These are phyloP conservation scores for Anolis apletophallus DNA, from an alignment of 2,797 vertebrate species.

Conservation along the genomic window DNA sequence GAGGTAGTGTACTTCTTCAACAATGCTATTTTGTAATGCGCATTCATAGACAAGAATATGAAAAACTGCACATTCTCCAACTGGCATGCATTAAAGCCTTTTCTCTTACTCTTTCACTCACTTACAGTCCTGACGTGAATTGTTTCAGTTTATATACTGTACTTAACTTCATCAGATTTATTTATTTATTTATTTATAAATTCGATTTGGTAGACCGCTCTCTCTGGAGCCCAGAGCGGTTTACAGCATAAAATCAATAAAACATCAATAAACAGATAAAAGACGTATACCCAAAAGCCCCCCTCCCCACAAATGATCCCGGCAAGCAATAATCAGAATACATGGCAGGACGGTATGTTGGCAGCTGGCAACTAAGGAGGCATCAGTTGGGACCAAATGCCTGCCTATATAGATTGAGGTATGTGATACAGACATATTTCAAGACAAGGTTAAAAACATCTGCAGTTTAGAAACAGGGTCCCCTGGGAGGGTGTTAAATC, in stretches of 20 bases:
- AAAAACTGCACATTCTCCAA: background rate
- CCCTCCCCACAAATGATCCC: too few relatives aligned
- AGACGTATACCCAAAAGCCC: too few relatives aligned
- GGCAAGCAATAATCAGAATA: too few relatives aligned
- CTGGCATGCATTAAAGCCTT: rapidly evolving
- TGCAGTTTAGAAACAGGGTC: slow-evolving; percentile 77
- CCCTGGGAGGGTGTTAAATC: slow-evolving; percentile 79
- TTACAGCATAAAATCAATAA: too few relatives aligned
- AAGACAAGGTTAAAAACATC: slow-evolving; percentile 81
- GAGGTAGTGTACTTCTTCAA: background rate
- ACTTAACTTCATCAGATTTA: slow-evolving; percentile 46
- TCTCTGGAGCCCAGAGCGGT: too few relatives aligned
- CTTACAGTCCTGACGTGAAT: background rate
- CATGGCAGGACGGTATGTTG: too few relatives aligned
- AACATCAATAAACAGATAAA: too few relatives aligned
- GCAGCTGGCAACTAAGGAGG: too few relatives aligned
- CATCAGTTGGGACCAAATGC: too few relatives aligned
- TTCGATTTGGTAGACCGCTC: too few relatives aligned
- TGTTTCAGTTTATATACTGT: slow-evolving; percentile 49
- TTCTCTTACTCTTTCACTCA: background rate
- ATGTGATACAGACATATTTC: slow-evolving; percentile 56
- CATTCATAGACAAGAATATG: slow-evolving; percentile 38
- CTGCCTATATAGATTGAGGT: too few relatives aligned
- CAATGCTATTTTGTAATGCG: background rate
- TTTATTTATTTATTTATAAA: too few relatives aligned